Conservation (phyloP, 2,797 vertebrate genomes). For the Smutsia temminckii region DNA sequence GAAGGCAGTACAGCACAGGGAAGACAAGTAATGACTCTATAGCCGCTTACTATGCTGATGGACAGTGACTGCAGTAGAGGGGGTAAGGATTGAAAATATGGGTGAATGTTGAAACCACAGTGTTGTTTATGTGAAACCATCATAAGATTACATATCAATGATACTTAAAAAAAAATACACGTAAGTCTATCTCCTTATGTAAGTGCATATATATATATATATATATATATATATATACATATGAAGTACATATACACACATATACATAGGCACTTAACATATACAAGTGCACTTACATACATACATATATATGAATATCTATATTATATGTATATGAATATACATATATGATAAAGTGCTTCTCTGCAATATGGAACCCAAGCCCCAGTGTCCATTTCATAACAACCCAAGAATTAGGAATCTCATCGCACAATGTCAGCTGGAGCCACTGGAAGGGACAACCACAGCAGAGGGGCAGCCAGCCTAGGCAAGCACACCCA, state of each 20-base stretch:
- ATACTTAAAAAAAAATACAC: background rate
- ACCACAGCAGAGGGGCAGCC: accelerated
- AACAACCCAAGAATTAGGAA: background rate
- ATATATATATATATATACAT: background rate
- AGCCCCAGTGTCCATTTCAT: background rate
- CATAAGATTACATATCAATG: no score
- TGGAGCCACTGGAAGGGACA: background rate
- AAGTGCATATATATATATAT: background rate
- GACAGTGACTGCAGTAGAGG: no score
- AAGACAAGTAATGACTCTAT: no score
- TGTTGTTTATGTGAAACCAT: no score
- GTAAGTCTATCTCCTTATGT: background rate
- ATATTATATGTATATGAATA: background rate
- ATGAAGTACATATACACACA: background rate
- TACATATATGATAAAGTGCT: background rate
- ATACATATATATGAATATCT: background rate
- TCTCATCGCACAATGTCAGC: background rate
- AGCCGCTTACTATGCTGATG: no score
- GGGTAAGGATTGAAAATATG: no score
- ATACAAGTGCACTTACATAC: background rate
- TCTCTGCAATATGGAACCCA: background rate
- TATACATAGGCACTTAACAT: background rate
- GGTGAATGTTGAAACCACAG: no score
- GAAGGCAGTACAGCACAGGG: no score
- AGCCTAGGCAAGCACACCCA: accelerated